Evolutionary conservation across 2,113 vertebrate genomes (phyloP), one percentile per base, ranked within the genome.

Genomic region (Lagenorhynchus albirostris): DNA sequence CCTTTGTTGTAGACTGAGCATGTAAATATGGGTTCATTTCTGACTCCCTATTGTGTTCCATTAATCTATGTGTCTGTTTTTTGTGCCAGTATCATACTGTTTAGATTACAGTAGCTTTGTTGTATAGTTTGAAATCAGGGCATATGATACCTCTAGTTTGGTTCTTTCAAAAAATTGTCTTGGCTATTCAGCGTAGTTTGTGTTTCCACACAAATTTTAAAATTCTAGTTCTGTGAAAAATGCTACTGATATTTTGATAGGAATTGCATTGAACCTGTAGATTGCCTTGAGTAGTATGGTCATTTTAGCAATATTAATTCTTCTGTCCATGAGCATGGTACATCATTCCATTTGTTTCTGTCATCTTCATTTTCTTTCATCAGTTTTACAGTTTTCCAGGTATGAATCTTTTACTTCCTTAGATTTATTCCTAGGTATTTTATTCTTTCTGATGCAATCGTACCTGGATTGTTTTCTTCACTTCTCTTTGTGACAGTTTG

Each of bases 181-280:
- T 53, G 12, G 15, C 47, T 55, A n/a, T n/a, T 53, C 0, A 0
- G 18, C 18, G 1, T 79, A 55, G 31, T 55, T 79, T n/a, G 18
- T 55, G 21, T 79, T 79, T n/a, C 76, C 8, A 79, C 13, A n/a
- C 31, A n/a, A 55, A n/a, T 23, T 53, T 79, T 55, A 55, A 55
- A 50, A 14, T 79, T 79, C 33, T 77, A 33, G 47, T 55, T 55
- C 47, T 79, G 47, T 79, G 18, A 55, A 79, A 77, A 55, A 79
- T n/a, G 47, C 3, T n/a, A n/a, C n/a, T n/a, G 5, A 6, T 53
- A 53, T 79, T 79, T 55, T n/a, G 31, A 55, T 23, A 31, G 47
- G 31, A 31, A 55, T 53, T 79, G 47, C 47, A n/a, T 2, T 79
- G 47, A 79, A 23, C 53, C 76, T 23, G 31, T 23, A 55, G 20